A percentile compares a stretch with the other conserved stretches of the same genome.
Conservation (phyloP, 2,888 invertebrate species). For the Siphonodentalium dalli region DNA sequence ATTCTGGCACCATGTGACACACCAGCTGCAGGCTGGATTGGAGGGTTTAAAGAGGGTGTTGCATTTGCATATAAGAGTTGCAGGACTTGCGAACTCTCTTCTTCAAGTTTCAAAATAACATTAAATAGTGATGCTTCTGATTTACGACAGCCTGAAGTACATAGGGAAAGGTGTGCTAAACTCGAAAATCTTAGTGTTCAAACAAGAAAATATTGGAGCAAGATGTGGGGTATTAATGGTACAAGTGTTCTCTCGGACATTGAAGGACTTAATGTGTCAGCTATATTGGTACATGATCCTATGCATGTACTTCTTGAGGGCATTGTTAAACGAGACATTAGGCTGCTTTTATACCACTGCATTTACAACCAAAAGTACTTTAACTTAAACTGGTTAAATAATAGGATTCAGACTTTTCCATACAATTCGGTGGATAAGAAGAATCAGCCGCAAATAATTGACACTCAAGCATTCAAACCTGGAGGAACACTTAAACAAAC, state of each 20-base stretch:
- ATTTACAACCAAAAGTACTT: background rate
- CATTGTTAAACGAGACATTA: background rate
- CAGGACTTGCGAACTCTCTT: constrained; percentile 14
- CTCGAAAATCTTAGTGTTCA: background rate
- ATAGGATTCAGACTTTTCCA: constrained; percentile 3
- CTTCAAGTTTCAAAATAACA: background rate
- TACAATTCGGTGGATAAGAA: background rate
- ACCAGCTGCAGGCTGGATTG: constrained; percentile 14
- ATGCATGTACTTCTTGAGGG: constrained; percentile 26
- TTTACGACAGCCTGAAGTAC: constrained; percentile 8
- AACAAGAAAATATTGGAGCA: constrained; percentile 13
- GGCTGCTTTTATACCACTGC: background rate
- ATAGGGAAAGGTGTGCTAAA: constrained; percentile 12
- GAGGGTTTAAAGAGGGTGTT: constrained; percentile 27
- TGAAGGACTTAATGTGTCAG: constrained; percentile 14
- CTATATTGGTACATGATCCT: constrained; percentile 21
- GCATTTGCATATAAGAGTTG: constrained; percentile 18
- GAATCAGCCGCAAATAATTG: constrained; percentile 12
- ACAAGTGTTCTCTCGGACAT: constrained; percentile 5
- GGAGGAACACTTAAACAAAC: constrained; percentile 10
- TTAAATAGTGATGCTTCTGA: background rate
- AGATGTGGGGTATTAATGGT: constrained; percentile 11
- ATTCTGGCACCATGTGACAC: constrained; percentile 13
- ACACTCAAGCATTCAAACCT: constrained; percentile 3
- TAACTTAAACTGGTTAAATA: background rate